phyloP scores from a whole-genome alignment of 2,888 invertebrate genomes.

The Autographa gamma region DNA sequence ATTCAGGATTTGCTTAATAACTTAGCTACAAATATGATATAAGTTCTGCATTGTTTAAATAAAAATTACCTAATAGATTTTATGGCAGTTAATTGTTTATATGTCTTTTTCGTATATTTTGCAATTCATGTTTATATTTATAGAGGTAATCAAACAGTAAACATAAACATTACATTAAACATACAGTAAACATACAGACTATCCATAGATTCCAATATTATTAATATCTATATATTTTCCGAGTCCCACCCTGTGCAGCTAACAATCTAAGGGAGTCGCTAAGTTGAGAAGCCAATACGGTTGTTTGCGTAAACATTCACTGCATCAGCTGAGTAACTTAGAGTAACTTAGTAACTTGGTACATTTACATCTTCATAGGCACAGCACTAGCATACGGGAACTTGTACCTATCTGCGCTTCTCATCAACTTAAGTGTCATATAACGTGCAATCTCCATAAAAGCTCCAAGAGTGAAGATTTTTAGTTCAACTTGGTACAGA shows the following conservation, averaged over 20 bases:
- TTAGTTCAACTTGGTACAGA: background rate
- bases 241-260: conserved; percentile 67
- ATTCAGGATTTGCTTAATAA: too few relatives aligned
- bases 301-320: conserved; percentile 78
- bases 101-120: too few relatives aligned
- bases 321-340: conserved; percentile 67
- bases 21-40: too few relatives aligned
- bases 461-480: background rate
- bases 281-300: conserved; percentile 78
- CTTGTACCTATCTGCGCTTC: background rate
- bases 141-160: too few relatives aligned
- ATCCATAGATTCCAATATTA: too few relatives aligned
- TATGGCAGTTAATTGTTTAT: too few relatives aligned
- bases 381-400: conserved; percentile 22
- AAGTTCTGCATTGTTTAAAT: too few relatives aligned
- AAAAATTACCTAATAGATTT: too few relatives aligned
- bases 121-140: too few relatives aligned
- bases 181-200: too few relatives aligned
- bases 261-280: conserved; percentile 73
- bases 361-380: conserved; percentile 24
- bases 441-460: background rate
- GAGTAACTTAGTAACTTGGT: conserved; percentile 49
- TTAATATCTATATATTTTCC: background rate
- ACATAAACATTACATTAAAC: too few relatives aligned
- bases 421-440: background rate